Base-by-base conservation (phyloP, 2,888 invertebrate species). In the Pogonocherus hispidulus region DNA sequence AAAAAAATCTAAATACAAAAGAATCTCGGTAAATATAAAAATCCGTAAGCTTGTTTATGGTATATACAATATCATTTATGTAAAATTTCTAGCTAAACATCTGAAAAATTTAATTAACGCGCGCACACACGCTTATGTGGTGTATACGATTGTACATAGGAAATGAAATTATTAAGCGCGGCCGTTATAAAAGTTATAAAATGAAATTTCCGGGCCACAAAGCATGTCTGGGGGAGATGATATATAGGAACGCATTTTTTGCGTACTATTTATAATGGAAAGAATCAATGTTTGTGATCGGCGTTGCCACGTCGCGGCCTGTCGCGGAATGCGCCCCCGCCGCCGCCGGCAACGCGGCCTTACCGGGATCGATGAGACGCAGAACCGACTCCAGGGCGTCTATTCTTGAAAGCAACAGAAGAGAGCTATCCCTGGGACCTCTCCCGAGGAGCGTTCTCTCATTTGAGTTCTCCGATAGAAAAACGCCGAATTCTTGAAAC, bases 171-270 rank as follows among this genome's bases (percentile, higher is more conserved):
- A 81, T 83, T 82, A 84, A 82, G 82, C 81, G 80, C 79, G 78
- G 81, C 81, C 80, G 82, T 83, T 84, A 83, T 84, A 84, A 84
- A 84, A 85, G 84, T 85, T 85, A 84, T 84, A 84, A 85, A 85
- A 85, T 84, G 84, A 84, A 84, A 85, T 85, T 85, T 85, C 84
- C 84, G 84, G 83, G 82, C 84, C 84, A 84, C 84, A 85, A 84
- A 84, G 83, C 84, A 83, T 81, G 83, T 84, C 83, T 83, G 72
- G 81, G 81, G 75, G 80, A 81, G 83, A 85, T 85, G 85, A 85
- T 84, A 84, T 85, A 85, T 85, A 84, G 84, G 84, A 84, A 85
- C 84, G 84, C 84, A 85, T 85, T 85, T 85, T 85, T 85, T 84
- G 84, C 84, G 83, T 84, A 84, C 83, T 84, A 85, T 84, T 85